Evolutionary conservation across 2,797 vertebrate species (phyloP).

Genomic region (Gila robusta): DNA sequence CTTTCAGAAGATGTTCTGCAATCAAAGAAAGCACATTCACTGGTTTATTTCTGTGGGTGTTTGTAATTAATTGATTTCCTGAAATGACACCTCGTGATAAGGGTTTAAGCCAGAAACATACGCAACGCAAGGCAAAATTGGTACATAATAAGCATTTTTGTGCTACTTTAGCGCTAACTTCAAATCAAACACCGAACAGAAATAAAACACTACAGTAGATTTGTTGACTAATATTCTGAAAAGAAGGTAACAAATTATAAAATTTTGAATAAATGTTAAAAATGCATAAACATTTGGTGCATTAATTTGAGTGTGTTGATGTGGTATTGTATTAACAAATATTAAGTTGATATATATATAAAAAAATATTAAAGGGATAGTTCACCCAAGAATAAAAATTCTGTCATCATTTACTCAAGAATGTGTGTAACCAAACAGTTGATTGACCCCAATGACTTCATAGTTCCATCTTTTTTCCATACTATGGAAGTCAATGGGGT

Average conservation of each 20-base stretch:
- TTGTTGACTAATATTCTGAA: background rate
- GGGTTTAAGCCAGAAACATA: background rate
- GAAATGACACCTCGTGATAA: background rate
- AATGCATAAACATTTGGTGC: background rate
- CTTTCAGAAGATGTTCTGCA: slow-evolving; percentile 11
- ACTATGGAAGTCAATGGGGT: background rate
- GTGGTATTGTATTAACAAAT: background rate
- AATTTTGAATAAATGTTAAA: background rate
- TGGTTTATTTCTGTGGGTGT: slow-evolving; percentile 9
- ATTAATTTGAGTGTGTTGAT: background rate
- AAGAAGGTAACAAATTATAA: background rate
- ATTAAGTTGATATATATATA: background rate
- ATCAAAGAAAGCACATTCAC: background rate
- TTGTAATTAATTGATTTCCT: background rate
- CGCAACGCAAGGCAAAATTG: background rate
- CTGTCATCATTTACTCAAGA: background rate
- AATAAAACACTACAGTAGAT: background rate
- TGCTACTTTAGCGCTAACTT: background rate
- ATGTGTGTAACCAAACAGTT: background rate
- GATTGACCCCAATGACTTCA: background rate
- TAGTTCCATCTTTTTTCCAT: background rate
- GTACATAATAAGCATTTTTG: background rate
- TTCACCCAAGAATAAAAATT: background rate
- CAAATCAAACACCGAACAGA: background rate
- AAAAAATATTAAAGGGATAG: no score